phyloP scores from a whole-genome alignment of 2,888 invertebrate species.

The Drosophila kokeensis region DNA sequence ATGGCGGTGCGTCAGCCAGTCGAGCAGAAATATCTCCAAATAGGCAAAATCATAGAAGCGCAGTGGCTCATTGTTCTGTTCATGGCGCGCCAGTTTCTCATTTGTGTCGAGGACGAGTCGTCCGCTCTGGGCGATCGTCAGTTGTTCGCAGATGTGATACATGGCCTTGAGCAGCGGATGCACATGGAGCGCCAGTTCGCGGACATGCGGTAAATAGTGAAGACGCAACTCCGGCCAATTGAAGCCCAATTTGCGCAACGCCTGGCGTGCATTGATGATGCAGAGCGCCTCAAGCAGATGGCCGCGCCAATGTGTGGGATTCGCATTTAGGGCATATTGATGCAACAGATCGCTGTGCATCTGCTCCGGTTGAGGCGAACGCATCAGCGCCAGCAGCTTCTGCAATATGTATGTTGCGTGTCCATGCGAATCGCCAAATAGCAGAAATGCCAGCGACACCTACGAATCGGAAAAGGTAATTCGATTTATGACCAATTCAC shows the following conservation, averaged over 20 bases:
- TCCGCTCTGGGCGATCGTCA: slow-evolving; percentile 78
- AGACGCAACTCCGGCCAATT: slow-evolving; percentile 69
- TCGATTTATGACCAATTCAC: background rate
- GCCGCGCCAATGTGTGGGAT: slow-evolving; percentile 84
- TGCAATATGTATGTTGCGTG: slow-evolving; percentile 77
- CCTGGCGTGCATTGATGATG: slow-evolving; percentile 84
- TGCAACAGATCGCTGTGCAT: slow-evolving; percentile 62
- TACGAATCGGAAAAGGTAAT: slow-evolving; percentile 26
- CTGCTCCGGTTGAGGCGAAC: slow-evolving; percentile 19
- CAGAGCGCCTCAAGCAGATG: slow-evolving; percentile 86
- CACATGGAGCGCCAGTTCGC: slow-evolving; percentile 82
- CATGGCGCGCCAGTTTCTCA: slow-evolving; percentile 45
- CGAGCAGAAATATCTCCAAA: slow-evolving; percentile 82
- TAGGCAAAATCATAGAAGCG: slow-evolving; percentile 76
- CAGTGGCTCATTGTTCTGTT: slow-evolving; percentile 52
- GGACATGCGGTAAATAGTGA: slow-evolving; percentile 83
- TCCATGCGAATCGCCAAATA: slow-evolving; percentile 77
- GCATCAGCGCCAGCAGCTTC: slow-evolving; percentile 70
- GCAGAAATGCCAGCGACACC: slow-evolving; percentile 81
- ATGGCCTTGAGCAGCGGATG: slow-evolving; percentile 85
- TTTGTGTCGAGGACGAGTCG: slow-evolving; percentile 67
- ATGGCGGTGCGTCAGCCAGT: slow-evolving; percentile 78
- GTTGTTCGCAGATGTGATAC: slow-evolving; percentile 85
- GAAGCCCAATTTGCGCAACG: slow-evolving; percentile 85
- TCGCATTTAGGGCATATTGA: slow-evolving; percentile 71